Evolutionary conservation across 2,888 invertebrate species (phyloP), one percentile per base, ranked within the genome.

Genomic region (Coenonympha arcania): DNA sequence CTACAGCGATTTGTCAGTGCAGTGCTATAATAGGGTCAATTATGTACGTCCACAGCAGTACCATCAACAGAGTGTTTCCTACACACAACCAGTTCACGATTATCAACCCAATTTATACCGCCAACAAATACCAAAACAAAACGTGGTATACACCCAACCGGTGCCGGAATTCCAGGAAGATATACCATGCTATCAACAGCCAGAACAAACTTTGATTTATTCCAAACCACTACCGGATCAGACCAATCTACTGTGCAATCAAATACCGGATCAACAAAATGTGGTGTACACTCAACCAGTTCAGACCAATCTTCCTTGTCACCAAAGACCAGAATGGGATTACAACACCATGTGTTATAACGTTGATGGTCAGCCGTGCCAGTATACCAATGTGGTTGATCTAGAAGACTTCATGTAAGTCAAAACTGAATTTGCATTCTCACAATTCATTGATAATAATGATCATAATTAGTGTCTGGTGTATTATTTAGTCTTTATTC

Each of bases 351-450:
- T 84, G 83, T 92, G 92, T 66, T 91, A 88, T 62, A 90, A 91
- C 65, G 90, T 90, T 59, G 88, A 88, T 53, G 88, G 88, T 0
- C 89, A 89, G 61, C 86, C 91, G 0, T 92, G 92, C 57, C 91
- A 90, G 63, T 92, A 89, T 65, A 89, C 90, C 0, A 86, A 88
- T 58, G 84, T 90, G 55, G 88, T 90, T 44, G 92, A 92, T 73
- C 89, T 92, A 62, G 92, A 92, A 73, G 92, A 92, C 78, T 92
- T 92, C 74, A 91, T 92, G 92, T 92, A 79, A 92, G 92, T 90
- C 8, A 15, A 15, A 36, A 19, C 11, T n/a, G n/a, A 34, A 15
- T 8, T 9, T 8, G 9, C 5, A n/a, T n/a, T 18, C 2, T n/a
- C 9, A n/a, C n/a, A n/a, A n/a, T n/a, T n/a, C n/a, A n/a, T n/a